Percentiles rank a stretch among this genome's conserved stretches.
Evolutionary conservation across 2,797 vertebrate species (phyloP).

Genomic region (Chaenodraco wilsoni): DNA sequence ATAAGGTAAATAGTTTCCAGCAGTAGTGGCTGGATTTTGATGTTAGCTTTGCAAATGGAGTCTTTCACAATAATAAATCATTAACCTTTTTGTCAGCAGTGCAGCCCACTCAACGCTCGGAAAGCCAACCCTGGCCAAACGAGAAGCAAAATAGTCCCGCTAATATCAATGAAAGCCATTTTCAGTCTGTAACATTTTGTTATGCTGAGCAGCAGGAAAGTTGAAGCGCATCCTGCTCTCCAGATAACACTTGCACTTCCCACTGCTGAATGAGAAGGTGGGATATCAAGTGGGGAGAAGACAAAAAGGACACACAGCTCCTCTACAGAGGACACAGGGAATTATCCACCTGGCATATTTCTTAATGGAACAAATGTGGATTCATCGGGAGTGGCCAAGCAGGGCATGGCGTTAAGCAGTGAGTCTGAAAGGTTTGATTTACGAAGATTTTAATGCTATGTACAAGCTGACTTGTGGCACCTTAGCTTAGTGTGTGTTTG

Average conservation of each 20-base stretch:
- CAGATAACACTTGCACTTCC: constrained; percentile 76
- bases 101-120: background rate
- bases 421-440: constrained; percentile 7
- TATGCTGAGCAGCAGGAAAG: constrained; percentile 60
- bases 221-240: constrained; percentile 68
- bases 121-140: background rate
- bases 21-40: constrained; percentile 21
- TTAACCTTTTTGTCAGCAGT: constrained; percentile 60
- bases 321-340: constrained; percentile 43
- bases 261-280: constrained; percentile 71
- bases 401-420: constrained; percentile 80
- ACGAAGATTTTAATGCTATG: constrained; percentile 20
- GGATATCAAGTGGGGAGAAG: constrained; percentile 68
- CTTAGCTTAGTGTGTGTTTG: constrained; percentile 24
- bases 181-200: constrained; percentile 54
- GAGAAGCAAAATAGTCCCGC: constrained; percentile 21
- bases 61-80: constrained; percentile 73
- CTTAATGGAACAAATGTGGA: constrained; percentile 75
- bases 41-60: constrained; percentile 64
- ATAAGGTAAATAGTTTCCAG: constrained; percentile 47
- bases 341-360: constrained; percentile 59
- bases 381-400: constrained; percentile 51
- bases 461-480: constrained; percentile 7
- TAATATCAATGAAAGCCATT: constrained; percentile 54
- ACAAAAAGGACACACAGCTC: constrained; percentile 65